Percentiles rank a stretch among this genome's conserved stretches.
Conservation (phyloP, 2,113 vertebrate genomes). For the Trochalopteron elliotii region DNA sequence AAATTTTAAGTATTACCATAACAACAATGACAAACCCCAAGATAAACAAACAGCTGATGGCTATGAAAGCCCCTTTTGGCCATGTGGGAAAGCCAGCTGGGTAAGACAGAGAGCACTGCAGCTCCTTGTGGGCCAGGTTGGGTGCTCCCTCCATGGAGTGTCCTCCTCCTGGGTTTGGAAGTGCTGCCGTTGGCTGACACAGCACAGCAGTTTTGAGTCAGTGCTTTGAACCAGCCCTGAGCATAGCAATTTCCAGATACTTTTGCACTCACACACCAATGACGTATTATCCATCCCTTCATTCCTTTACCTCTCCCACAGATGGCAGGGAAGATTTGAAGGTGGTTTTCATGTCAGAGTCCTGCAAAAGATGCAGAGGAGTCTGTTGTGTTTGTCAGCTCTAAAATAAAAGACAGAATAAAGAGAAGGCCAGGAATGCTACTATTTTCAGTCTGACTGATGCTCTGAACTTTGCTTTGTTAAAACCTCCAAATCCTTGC, state of each 20-base stretch:
- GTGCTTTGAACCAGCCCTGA: fast-evolving
- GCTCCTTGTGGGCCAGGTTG: fast-evolving
- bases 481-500: not conserved
- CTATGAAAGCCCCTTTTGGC: constrained; percentile 15
- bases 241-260: not conserved
- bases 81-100: not conserved
- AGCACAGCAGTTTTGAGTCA: fast-evolving
- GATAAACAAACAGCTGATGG: constrained; percentile 25
- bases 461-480: not conserved
- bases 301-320: not conserved
- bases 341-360: not conserved
- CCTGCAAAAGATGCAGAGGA: not conserved
- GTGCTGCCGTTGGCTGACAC: fast-evolving
- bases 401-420: not conserved
- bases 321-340: not conserved
- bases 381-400: not conserved
- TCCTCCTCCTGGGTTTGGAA: not conserved
- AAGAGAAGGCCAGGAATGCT: not conserved
- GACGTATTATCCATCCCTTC: not conserved
- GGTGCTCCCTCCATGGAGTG: fast-evolving
- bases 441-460: not conserved
- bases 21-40: constrained; percentile 42
- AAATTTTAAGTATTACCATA: constrained; percentile 60
- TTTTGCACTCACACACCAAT: not conserved
- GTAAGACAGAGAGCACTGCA: not conserved